Base-by-base conservation (phyloP, 2,888 invertebrate species). In the Nephrotoma appendiculata region DNA sequence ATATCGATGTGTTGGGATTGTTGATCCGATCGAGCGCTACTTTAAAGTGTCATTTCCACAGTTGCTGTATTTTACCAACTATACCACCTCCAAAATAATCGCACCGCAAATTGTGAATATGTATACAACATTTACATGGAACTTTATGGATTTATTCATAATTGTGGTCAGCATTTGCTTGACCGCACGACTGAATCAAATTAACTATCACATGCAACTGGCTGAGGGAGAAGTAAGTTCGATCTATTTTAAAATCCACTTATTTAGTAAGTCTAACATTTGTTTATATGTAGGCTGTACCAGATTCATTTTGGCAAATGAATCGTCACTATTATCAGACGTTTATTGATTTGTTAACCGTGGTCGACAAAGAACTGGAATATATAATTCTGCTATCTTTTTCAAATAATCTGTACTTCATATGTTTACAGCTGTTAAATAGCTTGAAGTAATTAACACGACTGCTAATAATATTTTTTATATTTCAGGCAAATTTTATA, bases 391-490 rank as follows among this genome's bases (percentile, higher is more conserved):
- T 95, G 0, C 90, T 95, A 9, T 95, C 95, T 0, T 95, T 94
- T 88, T 91, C 93, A 83, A 95, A 93, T 88, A 95, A 95, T 90
- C 92, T 95, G 44, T 95, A 94, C 90, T 95, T 95, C 89, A 95
- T 95, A 88, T 95, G 95, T 88, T 91, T 95, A 85, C 95, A 95
- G 89, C 91, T 95, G 5, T 94, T 94, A 88, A 92, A 94, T 88
- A 95, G 94, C 44, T 92, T 95, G 87, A 93, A 94, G 95, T 95
- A 91, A 92, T 93, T 44, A 15, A 42, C 52, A 11, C 12, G 45
- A 43, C 6, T 57, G 48, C 48, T 12, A 12, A 2, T 71, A 19
- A 31, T 71, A 71, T 6, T n/a, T 2, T 2, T 85, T 4, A n/a
- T 44, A n/a, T 48, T 48, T 48, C 9, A 48, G 1, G 9, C 11